A percentile compares a stretch with the other conserved stretches of the same genome.
phyloP scores from a whole-genome alignment of 1,140 invertebrate genomes.

The Heliconius melpomene region DNA sequence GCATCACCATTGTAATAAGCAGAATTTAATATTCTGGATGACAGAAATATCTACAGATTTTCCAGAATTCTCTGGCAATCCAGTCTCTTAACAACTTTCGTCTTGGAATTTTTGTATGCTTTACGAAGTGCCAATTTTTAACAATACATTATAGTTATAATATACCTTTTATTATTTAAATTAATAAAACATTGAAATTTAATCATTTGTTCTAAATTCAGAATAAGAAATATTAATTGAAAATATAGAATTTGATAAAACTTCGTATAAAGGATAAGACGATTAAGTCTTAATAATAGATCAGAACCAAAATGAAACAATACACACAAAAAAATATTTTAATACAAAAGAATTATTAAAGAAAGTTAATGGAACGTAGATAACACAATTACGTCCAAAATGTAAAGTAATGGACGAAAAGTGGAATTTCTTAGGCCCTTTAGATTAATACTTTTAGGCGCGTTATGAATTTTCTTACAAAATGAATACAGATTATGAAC shows the following conservation, averaged over 20 bases:
- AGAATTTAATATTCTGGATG: neutral
- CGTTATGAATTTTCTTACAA: slow-evolving; percentile 40
- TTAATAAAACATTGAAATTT: neutral
- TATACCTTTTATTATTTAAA: too few relatives aligned
- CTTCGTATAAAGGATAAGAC: slow-evolving; percentile 1
- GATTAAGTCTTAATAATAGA: neutral
- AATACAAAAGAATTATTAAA: slow-evolving; percentile 40
- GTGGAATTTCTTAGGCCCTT: slow-evolving; percentile 41
- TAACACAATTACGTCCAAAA: slow-evolving; percentile 48
- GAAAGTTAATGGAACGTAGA: slow-evolving; percentile 47
- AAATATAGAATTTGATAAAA: neutral
- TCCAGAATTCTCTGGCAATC: neutral
- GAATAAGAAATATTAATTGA: neutral
- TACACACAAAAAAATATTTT: slow-evolving; percentile 28
- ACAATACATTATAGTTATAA: too few relatives aligned
- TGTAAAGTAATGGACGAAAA: slow-evolving; percentile 47
- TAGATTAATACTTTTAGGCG: slow-evolving; percentile 40
- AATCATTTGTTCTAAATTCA: neutral
- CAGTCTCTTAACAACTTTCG: too few relatives aligned
- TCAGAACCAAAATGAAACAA: slow-evolving; percentile 6
- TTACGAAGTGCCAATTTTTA: too few relatives aligned
- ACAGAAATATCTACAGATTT: neutral
- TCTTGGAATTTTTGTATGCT: too few relatives aligned
- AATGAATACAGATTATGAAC: slow-evolving; percentile 33
- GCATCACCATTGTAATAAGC: slow-evolving; percentile 1